A percentile compares a stretch with the other conserved stretches of the same genome.
Evolutionary conservation across 2,113 vertebrate genomes (phyloP).

Genomic region (Xiphophorus maculatus): DNA sequence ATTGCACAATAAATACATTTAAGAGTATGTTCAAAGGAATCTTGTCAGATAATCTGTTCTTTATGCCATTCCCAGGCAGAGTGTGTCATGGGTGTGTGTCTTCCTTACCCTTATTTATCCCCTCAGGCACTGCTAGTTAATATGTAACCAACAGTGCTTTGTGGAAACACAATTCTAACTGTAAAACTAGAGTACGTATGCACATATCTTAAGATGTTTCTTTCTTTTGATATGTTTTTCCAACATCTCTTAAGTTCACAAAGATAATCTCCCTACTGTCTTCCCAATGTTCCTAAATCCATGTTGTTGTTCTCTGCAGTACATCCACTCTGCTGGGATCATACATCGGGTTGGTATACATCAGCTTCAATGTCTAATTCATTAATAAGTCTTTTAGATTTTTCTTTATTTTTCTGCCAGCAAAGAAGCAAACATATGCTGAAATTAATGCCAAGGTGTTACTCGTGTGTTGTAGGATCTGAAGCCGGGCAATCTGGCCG

Average conservation of each 20-base stretch:
- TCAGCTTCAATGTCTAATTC: not conserved
- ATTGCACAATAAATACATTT: not conserved
- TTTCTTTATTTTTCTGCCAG: not conserved
- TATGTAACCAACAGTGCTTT: conserved; percentile 26
- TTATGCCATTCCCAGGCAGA: not conserved
- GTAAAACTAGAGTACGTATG: not conserved
- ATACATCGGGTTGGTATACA: conserved; percentile 79
- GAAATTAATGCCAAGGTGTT: not conserved
- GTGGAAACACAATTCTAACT: not conserved
- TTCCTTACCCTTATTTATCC: not conserved
- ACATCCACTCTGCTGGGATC: conserved; percentile 84
- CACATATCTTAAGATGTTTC: not conserved
- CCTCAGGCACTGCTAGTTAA: conserved; percentile 4
- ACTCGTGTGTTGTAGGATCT: conserved; percentile 74
- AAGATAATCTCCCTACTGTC: not conserved
- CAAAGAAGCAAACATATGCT: not conserved
- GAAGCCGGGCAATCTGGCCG: conserved; percentile 83
- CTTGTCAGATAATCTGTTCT: not conserved
- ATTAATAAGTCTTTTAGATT: not conserved
- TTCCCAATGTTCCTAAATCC: not conserved
- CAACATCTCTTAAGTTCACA: too few relatives aligned
- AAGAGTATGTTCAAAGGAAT: not conserved
- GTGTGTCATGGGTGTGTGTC: not conserved
- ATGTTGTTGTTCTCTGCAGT: conserved; percentile 64
- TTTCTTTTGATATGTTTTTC: not conserved